A percentile compares a stretch with the other conserved stretches of the same genome.
Evolutionary conservation across 2,113 vertebrate genomes (phyloP).

Genomic region (Amblyornis subalaris): DNA sequence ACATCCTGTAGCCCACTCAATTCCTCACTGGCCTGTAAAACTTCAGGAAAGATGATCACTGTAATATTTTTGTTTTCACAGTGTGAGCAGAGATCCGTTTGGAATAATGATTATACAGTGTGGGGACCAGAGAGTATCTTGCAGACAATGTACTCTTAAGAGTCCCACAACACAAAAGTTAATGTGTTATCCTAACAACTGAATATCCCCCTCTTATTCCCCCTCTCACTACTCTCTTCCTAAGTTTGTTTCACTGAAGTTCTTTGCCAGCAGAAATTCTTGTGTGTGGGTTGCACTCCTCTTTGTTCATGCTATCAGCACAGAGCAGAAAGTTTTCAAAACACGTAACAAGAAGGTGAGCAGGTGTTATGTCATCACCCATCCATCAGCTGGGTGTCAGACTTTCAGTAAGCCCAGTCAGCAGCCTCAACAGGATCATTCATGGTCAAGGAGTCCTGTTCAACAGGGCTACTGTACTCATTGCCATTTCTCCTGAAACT

Average conservation of each 20-base stretch:
- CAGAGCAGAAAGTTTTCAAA: slow-evolving; percentile 56
- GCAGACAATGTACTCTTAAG: background rate
- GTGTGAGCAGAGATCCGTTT: background rate
- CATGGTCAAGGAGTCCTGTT: slow-evolving; percentile 17
- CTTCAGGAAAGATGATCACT: background rate
- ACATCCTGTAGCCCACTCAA: background rate
- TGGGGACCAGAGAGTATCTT: background rate
- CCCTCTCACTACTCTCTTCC: background rate
- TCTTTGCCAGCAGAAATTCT: slow-evolving; percentile 38
- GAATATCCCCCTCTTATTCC: background rate
- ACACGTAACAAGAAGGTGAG: background rate
- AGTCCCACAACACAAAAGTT: background rate
- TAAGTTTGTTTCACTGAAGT: background rate
- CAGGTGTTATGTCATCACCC: slow-evolving; percentile 54
- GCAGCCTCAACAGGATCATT: slow-evolving; percentile 22
- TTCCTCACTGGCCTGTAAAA: background rate
- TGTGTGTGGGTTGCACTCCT: background rate
- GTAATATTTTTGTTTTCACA: background rate
- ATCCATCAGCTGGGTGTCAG: slow-evolving; percentile 54
- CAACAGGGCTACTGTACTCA: background rate
- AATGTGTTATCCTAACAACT: background rate
- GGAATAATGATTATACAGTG: background rate
- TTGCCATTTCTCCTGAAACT: slow-evolving; percentile 13
- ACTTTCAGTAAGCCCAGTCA: slow-evolving; percentile 40
- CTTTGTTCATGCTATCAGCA: slow-evolving; percentile 54